Conservation (phyloP, 2,113 vertebrate genomes). For the Ivindomyrus marchei region DNA sequence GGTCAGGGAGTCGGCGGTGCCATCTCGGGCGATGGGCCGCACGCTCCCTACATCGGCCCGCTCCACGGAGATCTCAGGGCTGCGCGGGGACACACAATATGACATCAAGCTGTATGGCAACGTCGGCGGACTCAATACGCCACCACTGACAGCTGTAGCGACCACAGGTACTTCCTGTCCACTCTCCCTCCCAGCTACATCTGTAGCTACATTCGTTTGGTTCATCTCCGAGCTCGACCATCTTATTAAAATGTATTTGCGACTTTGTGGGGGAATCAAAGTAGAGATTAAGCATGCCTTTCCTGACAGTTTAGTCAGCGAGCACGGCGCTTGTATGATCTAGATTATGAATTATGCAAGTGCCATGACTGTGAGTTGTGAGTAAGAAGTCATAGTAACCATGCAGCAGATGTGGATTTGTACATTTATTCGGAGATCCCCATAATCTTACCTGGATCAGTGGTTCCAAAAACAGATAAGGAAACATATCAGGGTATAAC, state of each 20-base stretch:
- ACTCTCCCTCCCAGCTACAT: background rate
- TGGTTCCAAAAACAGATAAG: background rate
- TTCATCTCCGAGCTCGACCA: background rate
- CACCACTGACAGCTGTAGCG: conserved; percentile 60
- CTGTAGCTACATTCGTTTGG: background rate
- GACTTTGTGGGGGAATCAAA: background rate
- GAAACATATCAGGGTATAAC: background rate
- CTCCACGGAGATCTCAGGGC: conserved; percentile 60
- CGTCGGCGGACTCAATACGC: conserved; percentile 54
- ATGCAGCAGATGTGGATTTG: background rate
- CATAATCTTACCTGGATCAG: background rate
- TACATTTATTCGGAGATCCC: background rate
- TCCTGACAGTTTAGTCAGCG: background rate
- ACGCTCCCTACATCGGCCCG: conserved; percentile 50
- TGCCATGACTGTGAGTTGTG: background rate
- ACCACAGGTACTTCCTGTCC: conserved; percentile 65
- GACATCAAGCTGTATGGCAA: conserved; percentile 70
- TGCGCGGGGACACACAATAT: conserved; percentile 69
- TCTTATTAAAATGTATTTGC: background rate
- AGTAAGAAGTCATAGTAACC: background rate
- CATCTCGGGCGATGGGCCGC: conserved; percentile 63
- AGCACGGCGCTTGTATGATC: background rate
- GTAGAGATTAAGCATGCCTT: background rate
- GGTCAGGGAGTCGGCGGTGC: conserved; percentile 70
- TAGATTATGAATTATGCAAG: background rate